Evolutionary conservation across 30 jellyfish, hydroid and myxozoan species (phyloP).

Genomic region (Turritopsis dohrnii): DNA sequence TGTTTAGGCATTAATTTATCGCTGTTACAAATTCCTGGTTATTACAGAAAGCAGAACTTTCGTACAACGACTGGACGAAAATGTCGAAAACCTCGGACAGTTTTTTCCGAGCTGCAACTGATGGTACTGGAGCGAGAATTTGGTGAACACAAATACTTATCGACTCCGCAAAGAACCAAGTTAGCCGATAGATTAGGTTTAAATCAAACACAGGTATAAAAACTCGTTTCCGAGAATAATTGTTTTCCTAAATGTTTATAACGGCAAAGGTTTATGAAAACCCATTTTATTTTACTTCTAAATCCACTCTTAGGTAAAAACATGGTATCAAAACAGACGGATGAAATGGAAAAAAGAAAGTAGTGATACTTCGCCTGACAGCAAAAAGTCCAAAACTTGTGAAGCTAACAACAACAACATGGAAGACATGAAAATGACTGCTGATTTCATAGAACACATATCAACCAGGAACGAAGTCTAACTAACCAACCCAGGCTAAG

Average conservation of each 20-base stretch:
- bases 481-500: neutral
- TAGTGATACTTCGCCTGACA: slow-evolving; percentile 43
- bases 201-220: slow-evolving; percentile 81
- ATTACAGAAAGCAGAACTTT: slow-evolving; percentile 77
- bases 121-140: slow-evolving; percentile 94
- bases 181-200: slow-evolving; percentile 96
- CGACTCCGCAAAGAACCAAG: slow-evolving; percentile 96
- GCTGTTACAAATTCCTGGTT: slow-evolving; percentile 55
- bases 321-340: slow-evolving; percentile 95
- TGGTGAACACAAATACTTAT: slow-evolving; percentile 82
- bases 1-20: neutral
- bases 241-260: too few species aligned
- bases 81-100: slow-evolving; percentile 98
- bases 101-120: slow-evolving; percentile 87
- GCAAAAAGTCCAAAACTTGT: slow-evolving; percentile 37
- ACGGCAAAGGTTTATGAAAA: neutral
- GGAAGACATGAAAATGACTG: neutral
- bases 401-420: neutral
- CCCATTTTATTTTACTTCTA: neutral
- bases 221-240: too few species aligned
- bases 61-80: slow-evolving; percentile 90
- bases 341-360: slow-evolving; percentile 99
- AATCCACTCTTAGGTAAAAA: slow-evolving; percentile 27
- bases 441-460: neutral
- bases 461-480: neutral